Evolutionary conservation across 2,797 vertebrate species (phyloP), one percentile per base, ranked within the genome.

Genomic region (Eurystomus glaucurus): DNA sequence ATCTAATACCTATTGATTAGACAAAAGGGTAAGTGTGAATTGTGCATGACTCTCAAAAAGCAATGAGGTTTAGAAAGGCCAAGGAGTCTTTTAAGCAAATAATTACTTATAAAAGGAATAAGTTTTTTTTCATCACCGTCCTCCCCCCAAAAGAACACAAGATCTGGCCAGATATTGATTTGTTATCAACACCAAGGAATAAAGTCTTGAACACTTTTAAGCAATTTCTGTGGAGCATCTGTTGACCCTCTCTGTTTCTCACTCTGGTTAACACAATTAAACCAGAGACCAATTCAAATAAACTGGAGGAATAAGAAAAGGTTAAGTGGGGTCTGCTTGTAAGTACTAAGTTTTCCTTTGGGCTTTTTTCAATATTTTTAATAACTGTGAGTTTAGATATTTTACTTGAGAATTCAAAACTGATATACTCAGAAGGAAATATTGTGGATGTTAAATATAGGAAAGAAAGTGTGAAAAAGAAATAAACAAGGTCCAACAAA

Each of bases 91-190:
- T 81, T 88, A 94, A 93, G 82, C 61, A 78, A 90, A 90, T 93
- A 97, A 91, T 93, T 91, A 88, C 85, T 83, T 86, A 72, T 33
- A 81, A 72, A 91, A 78, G 45, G 41, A 93, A 69, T 78, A 75
- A 81, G 41, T 17, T 71, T 93, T 88, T 89, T 68, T 71, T 29
- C 61, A 50, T 85, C 50, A 72, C 14, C 0, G 0, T 60, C 48
- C 66, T 90, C 8, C 16, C 57, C 43, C 39, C 0, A 37, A 16
- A 94, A 93, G 57, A 86, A 69, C 28, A 52, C 3, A 45, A 80
- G 51, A 85, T 57, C 61, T 69, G 23, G 21, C 46, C 62, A 71
- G 58, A 46, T 72, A 95, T 51, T 51, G 88, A 93, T 91, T 58
- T 7, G 0, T 51, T 86, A 88, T 64, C 78, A 85, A 37, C 2